Base-by-base conservation (phyloP, 2,797 vertebrate species). In the Hydrophis major region DNA sequence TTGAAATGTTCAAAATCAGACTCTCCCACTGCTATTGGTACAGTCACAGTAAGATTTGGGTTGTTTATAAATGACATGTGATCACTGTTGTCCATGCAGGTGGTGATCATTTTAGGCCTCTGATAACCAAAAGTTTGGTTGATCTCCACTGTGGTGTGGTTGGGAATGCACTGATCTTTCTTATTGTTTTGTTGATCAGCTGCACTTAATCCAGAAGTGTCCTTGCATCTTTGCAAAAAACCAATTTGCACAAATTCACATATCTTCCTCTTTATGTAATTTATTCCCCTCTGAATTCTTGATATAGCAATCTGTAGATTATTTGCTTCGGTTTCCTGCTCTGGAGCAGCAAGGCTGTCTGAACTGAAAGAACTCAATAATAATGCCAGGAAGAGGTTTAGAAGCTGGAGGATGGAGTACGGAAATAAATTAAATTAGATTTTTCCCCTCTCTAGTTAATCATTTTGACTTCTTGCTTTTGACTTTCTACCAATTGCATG, bases 351-450 rank as follows among this genome's bases (percentile, higher is more conserved):
- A 94, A 99, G 98, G 95, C 98, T 99, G 96, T 99, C 99, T 8
- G 99, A 99, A 95, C 99, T 99, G 97, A 99, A 99, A 16, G 99
- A 99, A 95, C 99, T 99, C 96, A 99, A 96, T 94, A 99, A 96
- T 95, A 99, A 97, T 92, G 99, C 99, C 96, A 99, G 98, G 97
- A 99, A 99, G 92, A 99, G 97, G 96, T 99, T 99, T 97, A 99
- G 96, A 89, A 99, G 98, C 99, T 99, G 59, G 78, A 94, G 91
- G 94, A 27, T 28, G 37, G 28, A 42, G n/a, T 28, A 32, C 13
- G 37, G 50, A 90, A 0, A 95, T 3, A 95, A n/a, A 0, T 69
- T 53, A 16, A n/a, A 25, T 91, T 86, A 92, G 50, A 32, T 16
- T 88, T 10, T n/a, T 12, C 61, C n/a, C 53, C 27, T 7, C 7